Base-by-base conservation (phyloP, 2,113 vertebrate genomes). In the Pagrus major region DNA sequence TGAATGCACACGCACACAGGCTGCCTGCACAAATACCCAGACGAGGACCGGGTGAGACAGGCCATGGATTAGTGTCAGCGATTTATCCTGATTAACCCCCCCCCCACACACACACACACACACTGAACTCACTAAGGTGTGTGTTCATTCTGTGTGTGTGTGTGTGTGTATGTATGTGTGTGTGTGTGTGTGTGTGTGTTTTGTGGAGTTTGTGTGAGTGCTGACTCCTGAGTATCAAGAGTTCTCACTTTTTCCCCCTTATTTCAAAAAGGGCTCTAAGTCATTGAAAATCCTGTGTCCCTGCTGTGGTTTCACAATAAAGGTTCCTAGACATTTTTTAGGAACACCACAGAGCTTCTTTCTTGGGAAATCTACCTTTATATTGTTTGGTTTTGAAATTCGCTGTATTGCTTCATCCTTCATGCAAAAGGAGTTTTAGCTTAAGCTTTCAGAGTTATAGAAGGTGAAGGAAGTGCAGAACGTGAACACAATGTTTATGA, bases 71-170 rank as follows among this genome's bases (percentile, higher is more conserved):
- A 79, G 78, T 73, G 81, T 89, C 78, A 89, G 78, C 23, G 41
- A 80, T 85, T 82, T 79, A 87, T 59, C 67, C 67, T 76, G 81
- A 85, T 75, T 85, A 85, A 80, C 68, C 27, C 77, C 54, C 70
- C 58, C 73, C n/a, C n/a, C n/a, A n/a, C n/a, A n/a, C n/a, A n/a
- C n/a, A n/a, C n/a, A n/a, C n/a, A n/a, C n/a, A n/a, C n/a, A 75
- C 79, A 58, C 49, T 70, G 27, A 71, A 69, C 46, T 66, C 52
- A 76, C 42, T 41, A n/a, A 39, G 8, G 66, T 46, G 63, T 71
- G 23, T 33, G 61, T 46, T n/a, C n/a, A n/a, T n/a, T n/a, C n/a
- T 63, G 61, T 78, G 16, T 70, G 23, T 33, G 61, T 46, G 37
- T 63, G 61, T 78, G n/a, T 75, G 6, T 47, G 51, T 16, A 0